Evolutionary conservation across 2,888 invertebrate species (phyloP).

Genomic region (Conops quadrifasciatus): DNA sequence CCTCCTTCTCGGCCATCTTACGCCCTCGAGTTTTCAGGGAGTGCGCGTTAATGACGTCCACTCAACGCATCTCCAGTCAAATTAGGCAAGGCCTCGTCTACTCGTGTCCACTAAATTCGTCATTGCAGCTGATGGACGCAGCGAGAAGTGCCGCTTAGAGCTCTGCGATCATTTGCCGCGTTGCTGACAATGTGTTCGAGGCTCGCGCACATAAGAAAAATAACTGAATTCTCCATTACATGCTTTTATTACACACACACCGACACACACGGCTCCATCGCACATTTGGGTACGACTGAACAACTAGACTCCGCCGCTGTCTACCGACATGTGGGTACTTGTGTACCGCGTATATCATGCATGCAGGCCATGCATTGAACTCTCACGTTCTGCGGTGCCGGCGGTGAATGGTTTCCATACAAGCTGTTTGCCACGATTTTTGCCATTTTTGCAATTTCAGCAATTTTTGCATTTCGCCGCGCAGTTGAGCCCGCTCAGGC

Average conservation of each 20-base stretch:
- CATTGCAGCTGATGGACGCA: slow-evolving; percentile 36
- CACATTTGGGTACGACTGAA: too few species aligned
- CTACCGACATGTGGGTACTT: too few species aligned
- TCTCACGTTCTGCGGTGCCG: slow-evolving; percentile 32
- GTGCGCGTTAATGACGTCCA: slow-evolving; percentile 27
- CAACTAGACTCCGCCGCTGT: too few species aligned
- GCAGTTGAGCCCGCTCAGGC: not conserved
- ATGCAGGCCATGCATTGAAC: slow-evolving; percentile 22
- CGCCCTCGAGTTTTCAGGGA: not conserved
- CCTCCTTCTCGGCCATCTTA: not conserved
- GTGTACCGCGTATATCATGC: not conserved
- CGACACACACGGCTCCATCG: not conserved
- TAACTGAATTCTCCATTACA: too few species aligned
- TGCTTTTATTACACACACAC: slow-evolving; percentile 3
- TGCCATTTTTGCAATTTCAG: too few species aligned
- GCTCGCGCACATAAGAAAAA: too few species aligned
- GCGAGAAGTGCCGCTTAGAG: not conserved
- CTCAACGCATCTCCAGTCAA: slow-evolving; percentile 38
- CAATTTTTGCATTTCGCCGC: too few species aligned
- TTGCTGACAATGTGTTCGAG: slow-evolving; percentile 9
- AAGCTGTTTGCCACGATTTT: slow-evolving; percentile 3
- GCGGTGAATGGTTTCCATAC: slow-evolving; percentile 17
- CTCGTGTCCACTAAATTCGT: slow-evolving; percentile 47
- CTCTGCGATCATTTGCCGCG: slow-evolving; percentile 34
- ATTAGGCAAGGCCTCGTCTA: slow-evolving; percentile 44